Base-by-base conservation (phyloP, 2,113 vertebrate species). In the Seriola quinqueradiata region DNA sequence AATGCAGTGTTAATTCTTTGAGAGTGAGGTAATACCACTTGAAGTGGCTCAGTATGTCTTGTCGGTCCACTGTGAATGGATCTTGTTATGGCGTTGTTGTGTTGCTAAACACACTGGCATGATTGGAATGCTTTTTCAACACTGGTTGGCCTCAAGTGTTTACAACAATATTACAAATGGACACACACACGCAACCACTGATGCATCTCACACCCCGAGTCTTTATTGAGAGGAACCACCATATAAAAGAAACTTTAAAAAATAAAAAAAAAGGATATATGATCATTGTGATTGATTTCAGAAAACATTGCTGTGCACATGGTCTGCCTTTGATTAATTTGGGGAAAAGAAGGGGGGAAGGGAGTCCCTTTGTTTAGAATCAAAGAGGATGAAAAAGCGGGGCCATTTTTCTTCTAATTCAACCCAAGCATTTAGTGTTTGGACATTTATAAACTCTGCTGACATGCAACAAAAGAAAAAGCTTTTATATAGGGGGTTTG, bases 121-220 rank as follows among this genome's bases (percentile, higher is more conserved):
- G 85, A 81, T 46, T n/a, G 84, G 91, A 92, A 92, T 93, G 81
- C 76, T 77, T 90, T 90, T 83, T 89, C 90, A 86, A 61, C 64
- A 23, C 38, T 17, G 54, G 72, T 66, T 25, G 68, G 67, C 64
- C 63, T 84, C 32, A 59, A 83, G 71, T 83, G 59, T 84, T 89
- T 76, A 78, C 74, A 79, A 46, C 84, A 25, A 70, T 63, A 58
- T 65, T 73, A 66, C 38, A 42, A 66, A 64, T 11, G 59, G 67
- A 76, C 65, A 61, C 81, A 70, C 70, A 67, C 66, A 66, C 65
- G 38, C 36, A 63, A 34, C 21, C 69, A 23, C 4, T 63, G 48
- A 57, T 59, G 25, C 71, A 4, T 40, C 66, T 36, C 28, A 40
- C 48, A 72, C 60, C n/a, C 40, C 8, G 28, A 23, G 42, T 58